phyloP scores from a whole-genome alignment of 2,888 invertebrate species.

The Rhimphoctona megacephalus region DNA sequence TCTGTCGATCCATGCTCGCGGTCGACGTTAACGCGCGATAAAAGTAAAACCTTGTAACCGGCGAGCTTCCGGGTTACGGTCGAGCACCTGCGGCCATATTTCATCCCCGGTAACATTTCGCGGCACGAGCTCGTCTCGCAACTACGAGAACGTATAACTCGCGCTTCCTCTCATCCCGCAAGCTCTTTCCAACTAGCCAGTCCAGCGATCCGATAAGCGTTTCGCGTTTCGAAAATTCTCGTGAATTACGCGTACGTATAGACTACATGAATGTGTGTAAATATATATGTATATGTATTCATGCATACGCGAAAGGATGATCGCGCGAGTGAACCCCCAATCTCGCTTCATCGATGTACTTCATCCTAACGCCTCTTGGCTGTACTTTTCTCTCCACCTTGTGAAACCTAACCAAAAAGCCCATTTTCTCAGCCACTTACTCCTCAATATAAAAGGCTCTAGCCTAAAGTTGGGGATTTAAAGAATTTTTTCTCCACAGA shows the following conservation, averaged over 20 bases:
- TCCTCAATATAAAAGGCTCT: background rate
- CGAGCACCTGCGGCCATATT: conserved; percentile 67
- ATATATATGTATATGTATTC: background rate
- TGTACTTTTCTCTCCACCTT: no score
- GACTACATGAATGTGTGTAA: background rate
- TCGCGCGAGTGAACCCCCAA: conserved; percentile 36
- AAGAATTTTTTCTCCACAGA: background rate
- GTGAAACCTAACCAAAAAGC: background rate
- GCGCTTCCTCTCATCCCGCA: conserved; percentile 15
- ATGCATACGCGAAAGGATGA: conserved; percentile 15
- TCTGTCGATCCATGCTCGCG: conserved; percentile 70
- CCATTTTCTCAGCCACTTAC: background rate
- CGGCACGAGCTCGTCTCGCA: conserved; percentile 52
- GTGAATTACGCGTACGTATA: conserved; percentile 21
- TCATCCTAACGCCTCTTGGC: background rate
- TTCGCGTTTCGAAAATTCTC: conserved; percentile 58
- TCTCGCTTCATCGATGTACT: conserved; percentile 5
- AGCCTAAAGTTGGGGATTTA: background rate
- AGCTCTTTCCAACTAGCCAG: conserved; percentile 23
- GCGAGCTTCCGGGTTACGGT: conserved; percentile 69
- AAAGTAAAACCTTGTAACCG: conserved; percentile 74
- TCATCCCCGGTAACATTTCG: conserved; percentile 59
- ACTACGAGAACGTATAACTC: conserved; percentile 33
- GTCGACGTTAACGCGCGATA: conserved; percentile 71
- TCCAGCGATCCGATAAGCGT: conserved; percentile 61